Base-by-base conservation (phyloP, 2,113 vertebrate genomes). In the Dicerorhinus sumatrensis region DNA sequence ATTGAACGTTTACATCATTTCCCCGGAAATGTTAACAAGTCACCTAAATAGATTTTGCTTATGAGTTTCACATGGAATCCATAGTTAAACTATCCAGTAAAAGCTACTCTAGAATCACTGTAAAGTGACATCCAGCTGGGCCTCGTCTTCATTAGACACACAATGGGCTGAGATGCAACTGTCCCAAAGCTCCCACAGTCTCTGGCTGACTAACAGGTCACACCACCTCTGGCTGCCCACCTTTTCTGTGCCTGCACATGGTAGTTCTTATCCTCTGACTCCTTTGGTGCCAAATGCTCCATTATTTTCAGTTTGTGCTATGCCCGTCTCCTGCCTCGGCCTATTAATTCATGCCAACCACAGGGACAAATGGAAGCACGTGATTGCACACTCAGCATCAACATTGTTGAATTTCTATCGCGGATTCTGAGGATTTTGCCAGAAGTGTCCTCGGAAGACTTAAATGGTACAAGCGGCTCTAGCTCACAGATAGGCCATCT, bases 251-350 rank as follows among this genome's bases (percentile, higher is more conserved):
- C 89, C 95, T 96, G 93, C 36, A 54, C 69, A 33, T 5, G 96
- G 67, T 73, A 62, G 39, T 86, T 91, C 87, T 80, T 51, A 56
- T 80, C 42, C 83, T 94, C 87, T 83, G 36, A 94, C 85, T 98
- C 96, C 83, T 97, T 98, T 98, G 46, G 42, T 98, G 94, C 31
- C 95, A 97, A 97, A 92, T 65, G 79, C 20, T 90, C 88, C 85
- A 94, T 96, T 98, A 92, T 97, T 98, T 31, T 82, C 80, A 31
- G 1, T 83, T 94, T 92, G 97, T 84, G 58, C 91, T 96, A 10
- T 72, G 65, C 86, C 65, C 46, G 13, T 96, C 97, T 97, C 94
- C 97, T 97, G 62, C 93, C 96, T 98, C 33, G 23, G 16, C 80
- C 91, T 96, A 48, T 95, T 98, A 98, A 94, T 98, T 92, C 96